A percentile compares a stretch with the other conserved stretches of the same genome.
Conservation (phyloP, 2,797 vertebrate species). For the Micromesistius poutassou region DNA sequence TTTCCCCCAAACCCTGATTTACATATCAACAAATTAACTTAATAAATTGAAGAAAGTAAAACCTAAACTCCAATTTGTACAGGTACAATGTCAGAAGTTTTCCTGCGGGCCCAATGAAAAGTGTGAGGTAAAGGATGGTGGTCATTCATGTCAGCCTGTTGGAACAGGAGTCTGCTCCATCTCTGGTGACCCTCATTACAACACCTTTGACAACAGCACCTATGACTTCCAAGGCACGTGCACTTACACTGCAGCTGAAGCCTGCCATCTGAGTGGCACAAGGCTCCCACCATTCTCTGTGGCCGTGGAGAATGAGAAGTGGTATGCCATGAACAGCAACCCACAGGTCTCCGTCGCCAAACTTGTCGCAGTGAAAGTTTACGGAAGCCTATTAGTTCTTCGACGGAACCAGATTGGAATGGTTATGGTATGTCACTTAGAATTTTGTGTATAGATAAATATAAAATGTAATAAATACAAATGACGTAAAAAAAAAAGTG, state of each 20-base stretch:
- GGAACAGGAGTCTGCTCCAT: conserved; percentile 39
- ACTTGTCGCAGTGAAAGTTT: conserved; percentile 45
- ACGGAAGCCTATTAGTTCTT: conserved; percentile 38
- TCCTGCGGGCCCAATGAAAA: conserved; percentile 24
- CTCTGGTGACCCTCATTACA: conserved; percentile 53
- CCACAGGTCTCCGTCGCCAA: conserved; percentile 38
- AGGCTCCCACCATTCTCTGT: conserved; percentile 42
- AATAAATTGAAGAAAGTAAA: neutral
- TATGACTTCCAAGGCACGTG: conserved; percentile 56
- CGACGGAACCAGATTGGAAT: conserved; percentile 28
- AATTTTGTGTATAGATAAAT: neutral
- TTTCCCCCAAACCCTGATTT: neutral
- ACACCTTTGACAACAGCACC: conserved; percentile 43
- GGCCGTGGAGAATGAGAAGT: conserved; percentile 46
- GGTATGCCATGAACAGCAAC: neutral
- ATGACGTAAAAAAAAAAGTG: neutral
- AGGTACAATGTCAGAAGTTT: conserved; percentile 15
- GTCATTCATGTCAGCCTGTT: conserved; percentile 20
- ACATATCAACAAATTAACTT: neutral
- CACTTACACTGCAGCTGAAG: conserved; percentile 47
- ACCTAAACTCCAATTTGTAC: neutral
- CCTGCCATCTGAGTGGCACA: conserved; percentile 23
- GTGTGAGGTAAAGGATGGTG: conserved; percentile 25
- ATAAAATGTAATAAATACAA: neutral
- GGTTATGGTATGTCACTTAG: conserved; percentile 42